Evolutionary conservation across 2,113 vertebrate genomes (phyloP).

Genomic region (Triplophysa siluroides): DNA sequence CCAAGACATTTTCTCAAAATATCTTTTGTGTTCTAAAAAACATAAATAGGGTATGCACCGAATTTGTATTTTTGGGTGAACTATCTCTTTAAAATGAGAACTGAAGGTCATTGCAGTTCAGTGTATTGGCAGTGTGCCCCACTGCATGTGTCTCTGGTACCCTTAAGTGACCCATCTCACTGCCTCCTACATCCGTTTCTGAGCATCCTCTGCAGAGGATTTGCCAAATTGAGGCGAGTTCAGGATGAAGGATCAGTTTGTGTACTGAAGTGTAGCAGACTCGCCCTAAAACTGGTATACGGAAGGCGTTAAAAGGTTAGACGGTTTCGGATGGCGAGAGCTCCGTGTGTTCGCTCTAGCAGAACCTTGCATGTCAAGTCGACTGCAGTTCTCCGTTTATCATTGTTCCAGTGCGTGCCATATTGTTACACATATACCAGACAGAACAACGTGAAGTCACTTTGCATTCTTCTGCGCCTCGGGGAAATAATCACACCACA

Average conservation of each 20-base stretch:
- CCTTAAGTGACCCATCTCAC: too few relatives aligned
- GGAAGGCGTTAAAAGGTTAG: slow-evolving; percentile 11
- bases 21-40: too few relatives aligned
- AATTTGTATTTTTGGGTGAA: too few relatives aligned
- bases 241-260: not conserved
- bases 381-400: not conserved
- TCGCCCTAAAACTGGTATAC: slow-evolving; percentile 1
- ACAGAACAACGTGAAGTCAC: not conserved
- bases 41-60: too few relatives aligned
- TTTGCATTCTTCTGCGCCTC: not conserved
- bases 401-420: not conserved
- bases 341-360: not conserved
- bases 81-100: too few relatives aligned
- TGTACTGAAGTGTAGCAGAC: slow-evolving; percentile 11
- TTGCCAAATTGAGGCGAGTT: not conserved
- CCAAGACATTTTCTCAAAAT: too few relatives aligned
- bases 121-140: too few relatives aligned
- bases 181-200: not conserved
- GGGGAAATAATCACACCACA: slow-evolving; percentile 39
- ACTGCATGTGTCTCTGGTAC: too few relatives aligned
- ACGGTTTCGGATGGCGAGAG: not conserved
- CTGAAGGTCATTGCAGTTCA: too few relatives aligned
- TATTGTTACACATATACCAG: not conserved
- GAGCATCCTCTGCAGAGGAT: not conserved
- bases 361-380: not conserved